These are phyloP conservation scores for Ciconia nigra DNA, from an alignment of 2,797 vertebrate genomes.

Conservation along the genomic window DNA sequence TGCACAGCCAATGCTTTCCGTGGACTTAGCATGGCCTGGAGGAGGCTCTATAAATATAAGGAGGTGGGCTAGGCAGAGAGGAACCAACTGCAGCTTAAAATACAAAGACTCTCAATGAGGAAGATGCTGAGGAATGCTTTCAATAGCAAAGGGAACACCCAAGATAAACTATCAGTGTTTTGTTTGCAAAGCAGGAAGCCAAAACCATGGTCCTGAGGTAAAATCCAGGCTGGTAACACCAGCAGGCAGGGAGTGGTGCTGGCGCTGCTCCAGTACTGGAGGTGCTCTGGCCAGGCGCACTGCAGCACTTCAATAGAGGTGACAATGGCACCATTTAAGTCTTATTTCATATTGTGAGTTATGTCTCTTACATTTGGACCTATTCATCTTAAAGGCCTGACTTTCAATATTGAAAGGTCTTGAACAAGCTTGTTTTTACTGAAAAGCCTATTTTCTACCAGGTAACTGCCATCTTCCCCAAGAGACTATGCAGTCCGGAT, in stretches of 20 bases:
- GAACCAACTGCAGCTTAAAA: background rate
- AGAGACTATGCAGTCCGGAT: background rate
- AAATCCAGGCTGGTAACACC: background rate
- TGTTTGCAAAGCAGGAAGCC: slow-evolving; percentile 12
- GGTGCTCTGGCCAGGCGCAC: background rate
- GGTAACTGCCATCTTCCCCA: background rate
- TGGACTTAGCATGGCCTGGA: background rate
- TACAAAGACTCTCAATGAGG: background rate
- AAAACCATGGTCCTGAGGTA: background rate
- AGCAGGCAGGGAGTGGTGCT: background rate
- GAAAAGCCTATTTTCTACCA: background rate
- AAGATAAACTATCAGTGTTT: slow-evolving; percentile 30
- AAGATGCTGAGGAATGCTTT: slow-evolving; percentile 8
- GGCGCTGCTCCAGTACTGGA: background rate
- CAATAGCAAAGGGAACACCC: slow-evolving; percentile 15
- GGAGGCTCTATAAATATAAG: background rate
- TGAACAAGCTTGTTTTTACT: background rate
- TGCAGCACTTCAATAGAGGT: background rate
- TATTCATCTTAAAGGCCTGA: background rate
- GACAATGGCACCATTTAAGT: background rate
- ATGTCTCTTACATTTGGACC: background rate
- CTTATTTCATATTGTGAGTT: background rate
- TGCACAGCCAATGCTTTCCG: background rate
- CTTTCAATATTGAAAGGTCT: background rate
- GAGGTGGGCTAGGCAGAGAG: background rate